Percentiles rank a stretch among this genome's conserved stretches.
Evolutionary conservation across 2,113 vertebrate species (phyloP).

Genomic region (Pseudolaguvia tuberculata): DNA sequence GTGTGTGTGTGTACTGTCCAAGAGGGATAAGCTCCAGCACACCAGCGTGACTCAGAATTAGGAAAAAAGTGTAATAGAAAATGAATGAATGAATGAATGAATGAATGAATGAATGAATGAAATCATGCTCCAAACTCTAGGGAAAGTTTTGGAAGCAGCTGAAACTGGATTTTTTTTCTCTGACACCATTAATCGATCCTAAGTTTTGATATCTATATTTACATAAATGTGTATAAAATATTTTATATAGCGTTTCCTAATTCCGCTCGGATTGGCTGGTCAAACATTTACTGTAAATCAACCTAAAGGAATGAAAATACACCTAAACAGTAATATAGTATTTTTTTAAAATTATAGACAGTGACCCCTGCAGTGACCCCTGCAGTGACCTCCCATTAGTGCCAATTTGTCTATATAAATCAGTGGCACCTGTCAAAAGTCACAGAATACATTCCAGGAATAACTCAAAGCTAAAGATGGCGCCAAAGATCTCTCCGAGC

Average conservation of each 20-base stretch:
- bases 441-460: conserved; percentile 44
- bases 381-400: conserved; percentile 35
- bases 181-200: too few species aligned
- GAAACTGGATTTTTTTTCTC: too few species aligned
- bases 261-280: background rate
- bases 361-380: conserved; percentile 31
- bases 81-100: too few species aligned
- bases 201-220: background rate
- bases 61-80: too few species aligned
- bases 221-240: background rate
- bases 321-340: background rate
- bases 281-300: background rate
- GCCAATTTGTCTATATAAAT: conserved; percentile 57
- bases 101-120: too few species aligned
- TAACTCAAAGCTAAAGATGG: conserved; percentile 53
- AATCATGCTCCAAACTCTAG: too few species aligned
- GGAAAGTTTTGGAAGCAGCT: too few species aligned
- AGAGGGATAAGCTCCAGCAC: too few species aligned
- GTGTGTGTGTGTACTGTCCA: too few species aligned
- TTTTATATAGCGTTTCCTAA: background rate
- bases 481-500: conserved; percentile 41
- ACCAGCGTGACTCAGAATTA: too few species aligned
- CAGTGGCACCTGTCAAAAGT: conserved; percentile 49
- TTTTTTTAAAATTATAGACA: background rate
- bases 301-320: background rate